Conservation (phyloP, 1,140 invertebrate species). For the Pygmarrhopalites habei region DNA sequence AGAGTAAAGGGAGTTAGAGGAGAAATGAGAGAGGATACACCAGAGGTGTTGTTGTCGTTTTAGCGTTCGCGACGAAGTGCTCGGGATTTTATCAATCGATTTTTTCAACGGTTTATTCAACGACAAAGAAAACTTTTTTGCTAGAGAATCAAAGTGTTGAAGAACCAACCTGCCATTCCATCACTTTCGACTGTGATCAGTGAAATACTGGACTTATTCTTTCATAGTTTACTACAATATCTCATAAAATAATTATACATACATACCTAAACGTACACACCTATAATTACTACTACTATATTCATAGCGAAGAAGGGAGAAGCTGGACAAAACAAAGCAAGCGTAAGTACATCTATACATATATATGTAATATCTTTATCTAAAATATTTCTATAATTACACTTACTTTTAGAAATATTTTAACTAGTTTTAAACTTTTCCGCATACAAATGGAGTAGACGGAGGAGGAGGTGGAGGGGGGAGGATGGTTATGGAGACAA, state of each 20-base stretch:
- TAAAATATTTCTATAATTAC: too few relatives aligned
- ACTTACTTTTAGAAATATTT: too few relatives aligned
- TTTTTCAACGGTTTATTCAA: slow-evolving; percentile 11
- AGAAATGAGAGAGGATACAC: slow-evolving; percentile 10
- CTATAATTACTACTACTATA: background rate
- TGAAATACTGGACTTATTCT: slow-evolving; percentile 12
- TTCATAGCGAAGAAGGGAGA: background rate
- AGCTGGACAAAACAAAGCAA: slow-evolving; percentile 10
- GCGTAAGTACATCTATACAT: background rate
- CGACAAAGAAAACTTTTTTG: slow-evolving; percentile 11
- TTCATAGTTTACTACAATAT: slow-evolving; percentile 11
- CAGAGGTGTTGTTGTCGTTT: slow-evolving; percentile 12
- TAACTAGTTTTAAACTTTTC: too few relatives aligned
- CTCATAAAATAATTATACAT: slow-evolving; percentile 13
- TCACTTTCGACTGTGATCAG: slow-evolving; percentile 12
- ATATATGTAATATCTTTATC: too few relatives aligned
- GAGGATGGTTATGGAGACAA: too few relatives aligned
- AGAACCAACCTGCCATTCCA: slow-evolving; percentile 11
- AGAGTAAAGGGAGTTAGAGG: background rate
- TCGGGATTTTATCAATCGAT: slow-evolving; percentile 12
- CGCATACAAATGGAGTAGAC: too few relatives aligned
- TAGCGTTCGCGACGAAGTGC: slow-evolving; percentile 11
- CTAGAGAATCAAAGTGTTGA: slow-evolving; percentile 12
- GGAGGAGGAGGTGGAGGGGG: too few relatives aligned
- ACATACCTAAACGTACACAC: slow-evolving; percentile 12